Base-by-base conservation (phyloP, 2,113 vertebrate genomes). In the Pongo abelii region DNA sequence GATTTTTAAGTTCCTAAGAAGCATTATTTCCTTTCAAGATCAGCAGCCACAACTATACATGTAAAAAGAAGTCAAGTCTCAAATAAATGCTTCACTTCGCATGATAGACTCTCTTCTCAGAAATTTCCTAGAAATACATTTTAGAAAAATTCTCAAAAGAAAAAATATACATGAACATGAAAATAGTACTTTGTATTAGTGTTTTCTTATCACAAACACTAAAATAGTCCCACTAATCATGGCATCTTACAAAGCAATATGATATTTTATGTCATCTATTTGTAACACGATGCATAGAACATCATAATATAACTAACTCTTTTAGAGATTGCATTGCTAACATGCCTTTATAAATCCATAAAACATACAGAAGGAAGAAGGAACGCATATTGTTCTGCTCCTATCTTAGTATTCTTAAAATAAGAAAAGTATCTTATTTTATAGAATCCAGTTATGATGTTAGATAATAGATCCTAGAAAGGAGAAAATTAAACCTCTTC, bases 1-100 rank as follows among this genome's bases (percentile, higher is more conserved):
- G 59, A 91, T 89, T 80, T 97, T 84, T 94, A 96, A 81, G 32
- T 57, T 83, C 38, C 25, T 22, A 92, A 46, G 17, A 83, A 79
- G 0, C 20, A 86, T 94, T 93, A 89, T 94, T 97, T 93, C 40
- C 94, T 85, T 61, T 70, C 84, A 74, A 89, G 93, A 85, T 27
- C 64, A 59, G 8, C 52, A 92, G 23, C 43, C 74, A 67, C n/a
- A 83, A 92, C 0, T 0, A 89, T 20, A 38, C 55, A 86, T 57
- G 38, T 59, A 22, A 95, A 80, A 30, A 16, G 38, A 23, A 67
- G 57, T 85, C 32, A 6, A 84, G 20, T 35, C 38, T 55, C 0
- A 50, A 93, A 90, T 5, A 75, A 70, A 91, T 75, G 14, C 1
- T 5, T 96, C 32, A 94, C 22, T 96, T 89, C 38, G 5, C 57